Evolutionary conservation across 2,113 vertebrate genomes (phyloP).

Genomic region (Nipponia nippon): DNA sequence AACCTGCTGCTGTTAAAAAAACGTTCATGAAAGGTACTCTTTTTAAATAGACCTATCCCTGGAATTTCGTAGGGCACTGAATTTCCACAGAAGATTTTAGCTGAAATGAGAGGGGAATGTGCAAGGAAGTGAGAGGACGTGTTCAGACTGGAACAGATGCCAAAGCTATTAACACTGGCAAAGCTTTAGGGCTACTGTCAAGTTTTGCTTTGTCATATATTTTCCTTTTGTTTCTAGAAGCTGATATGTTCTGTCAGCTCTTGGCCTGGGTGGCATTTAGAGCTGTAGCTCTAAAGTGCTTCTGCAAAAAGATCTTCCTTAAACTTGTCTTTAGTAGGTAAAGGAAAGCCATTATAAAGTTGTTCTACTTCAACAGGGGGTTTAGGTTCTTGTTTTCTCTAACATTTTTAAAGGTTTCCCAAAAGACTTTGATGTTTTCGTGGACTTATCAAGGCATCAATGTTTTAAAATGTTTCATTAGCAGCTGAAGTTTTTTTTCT

Average conservation of each 20-base stretch:
- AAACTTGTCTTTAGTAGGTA: not conserved
- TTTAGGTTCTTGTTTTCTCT: not conserved
- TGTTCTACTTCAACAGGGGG: not conserved
- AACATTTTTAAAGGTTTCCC: not conserved
- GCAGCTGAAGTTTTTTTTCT: not conserved
- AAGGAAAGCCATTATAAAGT: not conserved
- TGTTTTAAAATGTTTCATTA: not conserved
- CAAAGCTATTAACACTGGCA: slow-evolving; percentile 31
- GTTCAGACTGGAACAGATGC: slow-evolving; percentile 51
- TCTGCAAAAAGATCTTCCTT: not conserved
- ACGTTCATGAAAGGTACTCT: not conserved
- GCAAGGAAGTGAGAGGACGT: not conserved
- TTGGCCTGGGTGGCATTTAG: not conserved
- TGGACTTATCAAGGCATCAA: not conserved
- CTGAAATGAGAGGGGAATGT: not conserved
- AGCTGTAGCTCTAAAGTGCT: not conserved
- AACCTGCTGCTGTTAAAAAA: not conserved
- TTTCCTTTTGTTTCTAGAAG: slow-evolving; percentile 16
- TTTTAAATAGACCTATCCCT: not conserved
- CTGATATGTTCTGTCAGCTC: slow-evolving; percentile 23
- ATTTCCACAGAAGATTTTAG: not conserved
- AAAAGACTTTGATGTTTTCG: not conserved
- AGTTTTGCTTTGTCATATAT: slow-evolving; percentile 33
- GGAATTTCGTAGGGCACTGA: not conserved
- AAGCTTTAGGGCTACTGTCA: slow-evolving; percentile 31